Evolutionary conservation across 2,797 vertebrate species (phyloP).

Genomic region (Amniataba percoides): DNA sequence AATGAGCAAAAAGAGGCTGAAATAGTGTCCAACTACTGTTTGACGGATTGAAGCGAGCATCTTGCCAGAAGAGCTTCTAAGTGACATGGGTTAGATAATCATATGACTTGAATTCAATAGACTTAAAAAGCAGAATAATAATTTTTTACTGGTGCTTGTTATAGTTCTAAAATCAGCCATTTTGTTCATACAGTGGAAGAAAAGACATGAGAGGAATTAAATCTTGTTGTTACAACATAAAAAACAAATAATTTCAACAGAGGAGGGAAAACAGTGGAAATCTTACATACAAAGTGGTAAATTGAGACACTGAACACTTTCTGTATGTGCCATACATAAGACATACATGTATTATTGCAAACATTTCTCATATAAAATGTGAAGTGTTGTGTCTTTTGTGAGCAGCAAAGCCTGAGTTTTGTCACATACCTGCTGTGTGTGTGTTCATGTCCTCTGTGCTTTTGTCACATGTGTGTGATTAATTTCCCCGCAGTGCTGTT

Average conservation of each 20-base stretch:
- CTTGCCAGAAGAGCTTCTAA: neutral
- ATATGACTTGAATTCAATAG: too few species aligned
- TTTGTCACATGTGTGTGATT: neutral
- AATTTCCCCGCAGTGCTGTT: slow-evolving; percentile 6
- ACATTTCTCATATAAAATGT: neutral
- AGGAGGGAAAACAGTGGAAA: too few species aligned
- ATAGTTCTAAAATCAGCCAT: too few species aligned
- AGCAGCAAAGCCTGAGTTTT: neutral
- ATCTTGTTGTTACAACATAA: too few species aligned
- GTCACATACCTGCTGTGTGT: neutral
- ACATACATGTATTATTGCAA: neutral
- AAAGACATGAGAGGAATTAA: too few species aligned
- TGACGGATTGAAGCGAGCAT: neutral
- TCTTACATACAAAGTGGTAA: neutral
- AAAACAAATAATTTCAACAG: too few species aligned
- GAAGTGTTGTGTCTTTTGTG: neutral
- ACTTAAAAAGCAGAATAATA: too few species aligned
- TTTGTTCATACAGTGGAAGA: too few species aligned
- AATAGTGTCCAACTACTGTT: neutral
- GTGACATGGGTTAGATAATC: too few species aligned
- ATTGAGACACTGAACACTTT: neutral
- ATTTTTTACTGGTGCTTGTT: too few species aligned
- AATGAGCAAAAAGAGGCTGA: neutral
- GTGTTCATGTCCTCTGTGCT: slow-evolving; percentile 3
- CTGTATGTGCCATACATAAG: neutral